These are phyloP conservation scores for Brachylomia viminalis DNA, from an alignment of 2,888 invertebrate species.

Conservation along the genomic window DNA sequence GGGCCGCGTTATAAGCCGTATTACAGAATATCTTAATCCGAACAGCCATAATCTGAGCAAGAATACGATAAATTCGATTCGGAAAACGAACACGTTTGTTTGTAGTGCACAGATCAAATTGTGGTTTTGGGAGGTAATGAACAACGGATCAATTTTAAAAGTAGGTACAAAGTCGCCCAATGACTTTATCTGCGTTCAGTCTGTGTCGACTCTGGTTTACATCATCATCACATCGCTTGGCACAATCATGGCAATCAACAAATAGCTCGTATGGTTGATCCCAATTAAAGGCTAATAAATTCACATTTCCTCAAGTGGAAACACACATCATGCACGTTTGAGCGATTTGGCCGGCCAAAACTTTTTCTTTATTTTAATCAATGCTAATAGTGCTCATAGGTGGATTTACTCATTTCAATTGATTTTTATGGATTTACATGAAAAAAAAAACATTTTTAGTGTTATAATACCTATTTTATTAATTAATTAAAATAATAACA, in stretches of 20 bases:
- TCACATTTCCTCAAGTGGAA: not conserved
- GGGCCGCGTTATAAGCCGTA: not conserved
- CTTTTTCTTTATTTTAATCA: too few relatives aligned
- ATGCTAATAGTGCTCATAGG: too few relatives aligned
- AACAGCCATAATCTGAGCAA: not conserved
- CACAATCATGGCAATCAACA: not conserved
- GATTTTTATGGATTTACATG: too few relatives aligned
- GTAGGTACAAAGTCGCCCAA: not conserved
- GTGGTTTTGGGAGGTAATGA: too few relatives aligned
- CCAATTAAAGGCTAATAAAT: not conserved
- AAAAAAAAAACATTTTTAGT: too few relatives aligned
- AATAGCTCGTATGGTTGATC: not conserved
- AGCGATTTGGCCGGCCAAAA: too few relatives aligned
- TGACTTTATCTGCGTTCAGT: not conserved
- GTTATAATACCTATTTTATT: too few relatives aligned
- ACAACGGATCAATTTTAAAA: not conserved
- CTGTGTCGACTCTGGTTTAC: not conserved
- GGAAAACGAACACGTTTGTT: not conserved
- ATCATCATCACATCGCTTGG: not conserved
- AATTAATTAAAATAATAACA: too few relatives aligned
- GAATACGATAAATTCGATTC: not conserved
- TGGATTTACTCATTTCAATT: too few relatives aligned
- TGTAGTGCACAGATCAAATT: not conserved
- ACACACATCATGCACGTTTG: not conserved
- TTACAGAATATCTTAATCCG: not conserved